A percentile compares a stretch with the other conserved stretches of the same genome.
Evolutionary conservation across 2,888 invertebrate species (phyloP).

Genomic region (Argyresthia goedartella): DNA sequence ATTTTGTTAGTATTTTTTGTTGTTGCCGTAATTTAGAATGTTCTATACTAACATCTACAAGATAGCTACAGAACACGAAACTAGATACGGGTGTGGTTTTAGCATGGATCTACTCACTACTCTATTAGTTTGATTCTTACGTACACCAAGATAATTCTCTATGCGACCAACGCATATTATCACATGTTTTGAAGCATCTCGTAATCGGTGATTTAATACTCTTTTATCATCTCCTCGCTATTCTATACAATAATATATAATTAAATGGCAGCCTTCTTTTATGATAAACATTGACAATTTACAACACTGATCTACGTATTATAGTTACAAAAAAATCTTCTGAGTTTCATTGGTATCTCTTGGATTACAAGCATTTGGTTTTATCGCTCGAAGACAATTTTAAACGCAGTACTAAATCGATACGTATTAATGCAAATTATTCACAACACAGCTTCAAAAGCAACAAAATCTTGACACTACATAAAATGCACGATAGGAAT

Average conservation of each 20-base stretch:
- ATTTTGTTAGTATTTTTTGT: no score
- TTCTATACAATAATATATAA: constrained; percentile 25
- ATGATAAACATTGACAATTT: constrained; percentile 24
- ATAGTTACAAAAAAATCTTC: not conserved
- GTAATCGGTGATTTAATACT: constrained; percentile 4
- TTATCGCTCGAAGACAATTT: no score
- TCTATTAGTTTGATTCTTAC: not conserved
- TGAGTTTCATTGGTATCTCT: not conserved
- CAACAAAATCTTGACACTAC: constrained; percentile 11
- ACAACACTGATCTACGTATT: constrained; percentile 21
- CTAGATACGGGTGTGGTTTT: no score
- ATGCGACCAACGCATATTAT: constrained; percentile 11
- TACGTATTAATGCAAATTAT: not conserved
- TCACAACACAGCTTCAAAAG: not conserved
- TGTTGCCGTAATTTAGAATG: no score
- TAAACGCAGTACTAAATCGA: not conserved
- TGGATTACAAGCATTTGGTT: no score
- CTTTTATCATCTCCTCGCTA: constrained; percentile 19
- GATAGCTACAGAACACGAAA: no score
- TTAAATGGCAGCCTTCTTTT: constrained; percentile 43
- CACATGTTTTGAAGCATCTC: constrained; percentile 16
- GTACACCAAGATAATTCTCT: constrained; percentile 4
- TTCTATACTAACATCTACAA: no score
- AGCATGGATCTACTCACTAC: no score
- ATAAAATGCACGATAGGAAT: no score